phyloP scores from a whole-genome alignment of 2,797 vertebrate genomes.

The Sebastes minor region DNA sequence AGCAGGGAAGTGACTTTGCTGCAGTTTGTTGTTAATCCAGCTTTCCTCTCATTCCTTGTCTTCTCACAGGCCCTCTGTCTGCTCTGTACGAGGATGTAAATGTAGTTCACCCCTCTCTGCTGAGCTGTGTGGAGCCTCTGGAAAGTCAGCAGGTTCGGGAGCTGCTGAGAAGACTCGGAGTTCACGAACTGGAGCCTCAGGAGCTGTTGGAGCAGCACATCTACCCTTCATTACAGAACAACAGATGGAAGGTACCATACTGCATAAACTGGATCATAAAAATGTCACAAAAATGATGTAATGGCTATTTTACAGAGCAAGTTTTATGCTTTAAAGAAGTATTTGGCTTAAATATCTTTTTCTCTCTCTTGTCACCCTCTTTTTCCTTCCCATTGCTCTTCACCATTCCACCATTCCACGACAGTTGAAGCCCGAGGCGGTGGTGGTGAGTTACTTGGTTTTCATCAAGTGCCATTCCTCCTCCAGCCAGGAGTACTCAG shows the following conservation, averaged over 20 bases:
- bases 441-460: conserved; percentile 83
- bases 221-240: conserved; percentile 76
- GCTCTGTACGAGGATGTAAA: conserved; percentile 80
- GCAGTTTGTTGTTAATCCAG: not conserved
- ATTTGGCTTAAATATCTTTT: not conserved
- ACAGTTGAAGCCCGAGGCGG: conserved; percentile 75
- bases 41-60: not conserved
- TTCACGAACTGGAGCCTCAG: conserved; percentile 83
- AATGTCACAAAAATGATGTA: not conserved
- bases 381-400: not conserved
- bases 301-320: not conserved
- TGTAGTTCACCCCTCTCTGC: conserved; percentile 78
- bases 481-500: conserved; percentile 65
- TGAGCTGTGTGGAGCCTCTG: conserved; percentile 80
- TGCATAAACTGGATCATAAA: not conserved
- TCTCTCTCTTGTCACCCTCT: not conserved
- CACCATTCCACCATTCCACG: not conserved
- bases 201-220: conserved; percentile 84
- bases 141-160: conserved; percentile 82
- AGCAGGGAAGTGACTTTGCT: not conserved
- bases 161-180: conserved; percentile 80
- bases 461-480: conserved; percentile 84
- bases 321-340: not conserved
- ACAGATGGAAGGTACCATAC: conserved; percentile 80
- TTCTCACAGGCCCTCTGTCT: conserved; percentile 64